These are phyloP conservation scores for Napeogenes inachia DNA, from an alignment of 2,888 invertebrate genomes.

Conservation along the genomic window DNA sequence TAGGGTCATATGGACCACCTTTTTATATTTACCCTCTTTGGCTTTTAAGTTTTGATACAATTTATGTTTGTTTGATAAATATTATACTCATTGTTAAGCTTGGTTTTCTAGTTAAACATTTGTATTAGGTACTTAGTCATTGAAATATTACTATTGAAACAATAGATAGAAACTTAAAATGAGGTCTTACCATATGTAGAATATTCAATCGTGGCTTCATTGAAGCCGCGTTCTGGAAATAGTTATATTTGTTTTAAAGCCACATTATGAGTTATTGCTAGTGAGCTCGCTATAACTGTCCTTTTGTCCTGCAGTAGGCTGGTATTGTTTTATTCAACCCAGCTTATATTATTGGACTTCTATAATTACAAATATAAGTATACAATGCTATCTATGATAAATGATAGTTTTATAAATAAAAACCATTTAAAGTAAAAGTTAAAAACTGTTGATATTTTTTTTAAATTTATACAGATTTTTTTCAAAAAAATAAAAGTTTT, in stretches of 20 bases:
- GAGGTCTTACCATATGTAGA: background rate
- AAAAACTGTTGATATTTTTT: too few species aligned
- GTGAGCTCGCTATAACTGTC: constrained; percentile 20
- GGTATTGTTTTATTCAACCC: constrained; percentile 3
- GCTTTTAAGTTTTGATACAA: background rate
- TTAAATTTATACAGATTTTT: too few species aligned
- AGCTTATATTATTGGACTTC: background rate
- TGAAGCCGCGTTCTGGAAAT: constrained; percentile 7
- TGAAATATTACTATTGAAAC: too few species aligned
- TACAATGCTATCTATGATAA: background rate
- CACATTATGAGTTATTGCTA: constrained; percentile 17
- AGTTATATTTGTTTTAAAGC: constrained; percentile 17
- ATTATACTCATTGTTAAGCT: too few species aligned
- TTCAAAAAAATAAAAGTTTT: background rate
- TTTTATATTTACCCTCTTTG: background rate
- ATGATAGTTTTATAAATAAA: too few species aligned
- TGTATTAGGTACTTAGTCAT: too few species aligned
- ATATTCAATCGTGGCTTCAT: constrained; percentile 1
- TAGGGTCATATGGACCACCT: constrained; percentile 9
- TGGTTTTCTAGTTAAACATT: too few species aligned
- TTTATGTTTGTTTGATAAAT: background rate
- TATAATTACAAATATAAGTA: background rate
- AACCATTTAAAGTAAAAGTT: too few species aligned
- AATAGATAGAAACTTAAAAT: background rate
- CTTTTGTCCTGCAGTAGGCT: constrained; percentile 19